Evolutionary conservation across 2,888 invertebrate genomes (phyloP), one percentile per base, ranked within the genome.

Genomic region (Phasia obesa): DNA sequence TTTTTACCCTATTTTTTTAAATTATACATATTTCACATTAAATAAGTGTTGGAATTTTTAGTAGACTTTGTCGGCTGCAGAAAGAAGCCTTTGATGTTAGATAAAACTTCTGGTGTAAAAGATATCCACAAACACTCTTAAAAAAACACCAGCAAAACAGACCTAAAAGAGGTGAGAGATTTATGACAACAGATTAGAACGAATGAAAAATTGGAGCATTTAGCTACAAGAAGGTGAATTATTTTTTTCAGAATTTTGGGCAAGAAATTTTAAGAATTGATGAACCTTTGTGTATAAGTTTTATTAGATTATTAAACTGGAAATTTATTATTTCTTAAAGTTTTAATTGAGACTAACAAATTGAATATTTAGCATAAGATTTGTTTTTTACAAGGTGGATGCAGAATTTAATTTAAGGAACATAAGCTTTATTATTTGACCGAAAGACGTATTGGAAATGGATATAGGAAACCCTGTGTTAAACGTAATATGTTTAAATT

Each of bases 121-220:
- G 51, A 55, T 51, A 15, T 13, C 9, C 57, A 49, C 17, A 13
- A 57, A 23, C 9, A 23, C n/a, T 64, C 7, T 55, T 55, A 25
- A 59, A 67, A 51, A 35, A 44, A 31, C 47, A 57, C 64, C 47
- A 67, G 27, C 59, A 21, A 25, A 44, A 4, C 57, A 60, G 4
- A 31, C 11, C 65, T 35, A 5, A 60, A 42, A 49, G 6, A 67
- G 31, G 19, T 23, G 19, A 67, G 67, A 47, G 75, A 84, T 79
- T 74, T 74, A 79, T 70, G 71, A 73, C 60, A 64, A 31, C 35
- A 75, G 49, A 57, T 62, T 77, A 42, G 47, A 49, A 60, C 25
- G n/a, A 77, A 79, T 70, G 38, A 84, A 82, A 84, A 84, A 85
- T 82, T 84, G 67, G 84, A 85, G 84, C 84, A 77, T 74, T 85